These are phyloP conservation scores for Rhea pennata DNA, from an alignment of 2,113 vertebrate species.

Conservation along the genomic window DNA sequence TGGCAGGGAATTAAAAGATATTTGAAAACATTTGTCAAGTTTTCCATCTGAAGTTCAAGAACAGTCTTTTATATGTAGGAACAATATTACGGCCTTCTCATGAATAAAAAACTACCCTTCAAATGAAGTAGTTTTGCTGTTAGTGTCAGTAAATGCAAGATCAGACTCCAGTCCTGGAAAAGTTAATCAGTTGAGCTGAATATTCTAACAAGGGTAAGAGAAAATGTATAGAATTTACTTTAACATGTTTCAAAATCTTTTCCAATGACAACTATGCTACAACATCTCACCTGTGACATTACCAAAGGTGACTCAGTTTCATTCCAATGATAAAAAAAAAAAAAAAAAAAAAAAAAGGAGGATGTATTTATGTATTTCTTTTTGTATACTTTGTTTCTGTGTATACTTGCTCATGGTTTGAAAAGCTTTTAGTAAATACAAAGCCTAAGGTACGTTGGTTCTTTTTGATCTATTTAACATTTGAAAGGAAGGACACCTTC, in stretches of 20 bases:
- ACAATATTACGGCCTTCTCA: background rate
- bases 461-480: background rate
- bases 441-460: accelerated
- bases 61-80: background rate
- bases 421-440: background rate
- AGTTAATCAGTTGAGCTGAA: background rate
- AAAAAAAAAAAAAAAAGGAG: background rate
- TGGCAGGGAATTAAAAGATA: background rate
- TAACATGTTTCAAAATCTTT: background rate
- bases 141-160: background rate
- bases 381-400: background rate
- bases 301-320: background rate
- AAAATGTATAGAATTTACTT: background rate
- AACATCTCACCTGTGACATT: background rate
- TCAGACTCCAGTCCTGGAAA: background rate
- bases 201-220: accelerated
- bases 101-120: background rate
- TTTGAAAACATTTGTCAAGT: background rate
- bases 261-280: background rate
- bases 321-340: background rate
- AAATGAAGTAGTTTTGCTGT: background rate
- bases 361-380: background rate
- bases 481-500: background rate
- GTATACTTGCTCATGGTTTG: background rate
- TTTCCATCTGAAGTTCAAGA: background rate